phyloP scores from a whole-genome alignment of 1,140 invertebrate genomes.

The Macrotrachela quadricornifera region DNA sequence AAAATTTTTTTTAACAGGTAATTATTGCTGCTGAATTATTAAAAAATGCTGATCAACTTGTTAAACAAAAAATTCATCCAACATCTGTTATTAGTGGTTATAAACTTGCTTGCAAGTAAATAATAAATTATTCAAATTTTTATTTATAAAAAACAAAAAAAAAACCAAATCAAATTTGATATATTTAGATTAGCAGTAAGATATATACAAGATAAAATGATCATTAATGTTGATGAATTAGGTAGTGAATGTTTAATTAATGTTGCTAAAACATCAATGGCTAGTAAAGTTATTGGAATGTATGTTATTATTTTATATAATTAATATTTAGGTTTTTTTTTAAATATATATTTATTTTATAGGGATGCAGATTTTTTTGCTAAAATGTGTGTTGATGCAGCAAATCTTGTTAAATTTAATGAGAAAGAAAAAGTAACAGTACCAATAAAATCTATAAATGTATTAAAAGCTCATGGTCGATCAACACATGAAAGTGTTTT shows the following conservation, averaged over 20 bases:
- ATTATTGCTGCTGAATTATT: conserved; percentile 58
- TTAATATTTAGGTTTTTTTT: too few relatives aligned
- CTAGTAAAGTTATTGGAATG: conserved; percentile 84
- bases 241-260: conserved; percentile 68
- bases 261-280: conserved; percentile 92
- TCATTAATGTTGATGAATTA: conserved; percentile 65
- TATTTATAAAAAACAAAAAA: too few relatives aligned
- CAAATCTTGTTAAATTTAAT: conserved; percentile 52
- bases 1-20: conserved; percentile 31
- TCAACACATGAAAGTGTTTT: conserved; percentile 73
- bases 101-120: conserved; percentile 77
- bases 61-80: conserved; percentile 96
- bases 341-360: too few relatives aligned
- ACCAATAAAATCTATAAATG: conserved; percentile 88
- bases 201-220: conserved; percentile 84
- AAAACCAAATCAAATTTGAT: too few relatives aligned
- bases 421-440: conserved; percentile 68
- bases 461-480: conserved; percentile 87
- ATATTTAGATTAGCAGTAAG: conserved; percentile 65
- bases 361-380: conserved; percentile 87
- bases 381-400: conserved; percentile 85
- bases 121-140: background rate
- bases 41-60: conserved; percentile 92
- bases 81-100: conserved; percentile 97
- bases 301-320: too few relatives aligned